These are phyloP conservation scores for Sipha maydis DNA, from an alignment of 2,888 invertebrate species.

Conservation along the genomic window DNA sequence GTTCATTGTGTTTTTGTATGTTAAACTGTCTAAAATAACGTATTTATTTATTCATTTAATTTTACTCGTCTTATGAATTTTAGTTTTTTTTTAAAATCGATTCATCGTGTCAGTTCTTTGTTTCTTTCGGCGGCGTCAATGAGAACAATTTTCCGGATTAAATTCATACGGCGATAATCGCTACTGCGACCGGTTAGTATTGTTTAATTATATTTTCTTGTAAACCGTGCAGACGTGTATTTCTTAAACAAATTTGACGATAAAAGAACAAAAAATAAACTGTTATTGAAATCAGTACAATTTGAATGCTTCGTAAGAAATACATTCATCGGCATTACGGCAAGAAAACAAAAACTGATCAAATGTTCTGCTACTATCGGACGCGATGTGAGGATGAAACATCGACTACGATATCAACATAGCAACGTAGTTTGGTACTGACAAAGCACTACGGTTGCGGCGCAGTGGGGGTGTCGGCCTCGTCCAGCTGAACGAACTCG, in stretches of 20 bases:
- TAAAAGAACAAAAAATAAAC: background rate
- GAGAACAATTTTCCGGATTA: conserved; percentile 42
- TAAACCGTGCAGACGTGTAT: background rate
- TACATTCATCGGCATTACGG: background rate
- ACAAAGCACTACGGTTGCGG: conserved; percentile 1
- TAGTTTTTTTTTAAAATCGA: conserved; percentile 28
- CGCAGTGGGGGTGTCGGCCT: background rate
- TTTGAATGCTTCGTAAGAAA: background rate
- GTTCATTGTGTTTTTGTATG: background rate
- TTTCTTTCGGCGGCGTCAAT: background rate
- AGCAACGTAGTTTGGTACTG: background rate
- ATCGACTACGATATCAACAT: conserved; percentile 25
- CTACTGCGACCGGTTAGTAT: background rate
- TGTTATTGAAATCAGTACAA: background rate
- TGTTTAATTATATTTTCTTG: background rate
- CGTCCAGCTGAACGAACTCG: conserved; percentile 10
- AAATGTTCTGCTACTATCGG: background rate
- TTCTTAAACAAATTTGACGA: background rate
- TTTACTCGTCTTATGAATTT: background rate
- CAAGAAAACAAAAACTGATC: background rate
- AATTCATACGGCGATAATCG: background rate
- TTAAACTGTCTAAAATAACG: background rate
- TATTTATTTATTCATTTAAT: background rate
- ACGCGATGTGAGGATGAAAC: conserved; percentile 1
- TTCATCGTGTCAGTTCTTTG: conserved; percentile 25